phyloP scores from a whole-genome alignment of 1,140 invertebrate genomes.

The Drosophila willistoni region DNA sequence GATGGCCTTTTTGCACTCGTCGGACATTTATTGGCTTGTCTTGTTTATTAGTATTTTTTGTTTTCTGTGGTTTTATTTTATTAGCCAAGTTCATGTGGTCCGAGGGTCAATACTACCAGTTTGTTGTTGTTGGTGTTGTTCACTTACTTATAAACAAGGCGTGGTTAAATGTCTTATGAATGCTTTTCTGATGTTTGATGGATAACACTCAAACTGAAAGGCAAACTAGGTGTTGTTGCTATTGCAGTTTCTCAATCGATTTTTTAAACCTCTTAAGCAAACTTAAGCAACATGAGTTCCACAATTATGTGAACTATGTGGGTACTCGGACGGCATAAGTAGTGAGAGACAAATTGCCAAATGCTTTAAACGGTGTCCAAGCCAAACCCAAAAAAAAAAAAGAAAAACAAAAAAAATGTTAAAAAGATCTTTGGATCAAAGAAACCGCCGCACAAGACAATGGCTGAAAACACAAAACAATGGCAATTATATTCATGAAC shows the following conservation, averaged over 20 bases:
- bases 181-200: slow-evolving; percentile 35
- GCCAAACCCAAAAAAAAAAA: slow-evolving; percentile 16
- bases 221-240: background rate
- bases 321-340: slow-evolving; percentile 16
- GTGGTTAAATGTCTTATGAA: slow-evolving; percentile 60
- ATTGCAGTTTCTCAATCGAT: slow-evolving; percentile 56
- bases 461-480: slow-evolving; percentile 23
- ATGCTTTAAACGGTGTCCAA: slow-evolving; percentile 50
- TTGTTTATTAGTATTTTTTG: slow-evolving; percentile 41
- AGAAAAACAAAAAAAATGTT: background rate
- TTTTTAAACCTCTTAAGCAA: slow-evolving; percentile 55
- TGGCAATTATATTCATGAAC: slow-evolving; percentile 22
- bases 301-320: slow-evolving; percentile 39
- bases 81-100: slow-evolving; percentile 67
- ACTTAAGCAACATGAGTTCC: background rate
- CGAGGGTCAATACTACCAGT: slow-evolving; percentile 54
- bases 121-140: slow-evolving; percentile 9
- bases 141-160: slow-evolving; percentile 43
- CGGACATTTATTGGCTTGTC: slow-evolving; percentile 66
- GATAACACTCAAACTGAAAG: slow-evolving; percentile 28
- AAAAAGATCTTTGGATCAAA: slow-evolving; percentile 45
- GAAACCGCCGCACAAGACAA: slow-evolving; percentile 33
- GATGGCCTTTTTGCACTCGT: slow-evolving; percentile 74
- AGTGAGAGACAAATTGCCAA: slow-evolving; percentile 76
- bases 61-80: slow-evolving; percentile 50